Evolutionary conservation across 2,888 invertebrate species (phyloP).

Genomic region (Hypercompe scribonia): DNA sequence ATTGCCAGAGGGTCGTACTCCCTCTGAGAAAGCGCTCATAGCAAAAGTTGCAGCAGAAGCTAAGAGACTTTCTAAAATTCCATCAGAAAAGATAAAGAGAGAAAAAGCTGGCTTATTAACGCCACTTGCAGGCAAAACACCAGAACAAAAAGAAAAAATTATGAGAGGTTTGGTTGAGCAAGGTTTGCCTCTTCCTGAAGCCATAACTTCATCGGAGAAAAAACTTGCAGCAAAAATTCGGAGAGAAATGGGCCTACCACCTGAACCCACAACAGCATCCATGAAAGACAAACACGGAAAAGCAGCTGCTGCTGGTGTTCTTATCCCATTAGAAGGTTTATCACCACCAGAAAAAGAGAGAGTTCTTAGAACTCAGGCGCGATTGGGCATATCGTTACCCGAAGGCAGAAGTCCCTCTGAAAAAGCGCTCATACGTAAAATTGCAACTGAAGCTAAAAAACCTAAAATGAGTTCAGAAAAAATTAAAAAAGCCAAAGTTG

Average conservation of each 20-base stretch:
- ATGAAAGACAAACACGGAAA: not conserved
- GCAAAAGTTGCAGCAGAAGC: no score
- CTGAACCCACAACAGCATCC: not conserved
- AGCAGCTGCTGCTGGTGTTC: not conserved
- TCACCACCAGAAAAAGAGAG: not conserved
- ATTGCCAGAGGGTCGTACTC: no score
- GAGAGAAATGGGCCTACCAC: not conserved
- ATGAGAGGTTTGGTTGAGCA: slow-evolving; percentile 25
- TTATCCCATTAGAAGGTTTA: not conserved
- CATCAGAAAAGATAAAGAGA: no score
- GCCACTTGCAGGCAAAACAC: not conserved
- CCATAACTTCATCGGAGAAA: not conserved
- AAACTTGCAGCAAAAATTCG: not conserved
- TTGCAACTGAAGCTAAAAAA: slow-evolving; percentile 1
- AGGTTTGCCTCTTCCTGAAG: slow-evolving; percentile 38
- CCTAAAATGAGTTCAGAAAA: slow-evolving; percentile 53
- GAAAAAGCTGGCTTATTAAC: not conserved
- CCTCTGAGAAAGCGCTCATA: no score
- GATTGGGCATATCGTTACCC: not conserved
- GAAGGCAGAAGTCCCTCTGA: not conserved
- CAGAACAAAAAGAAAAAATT: slow-evolving; percentile 20
- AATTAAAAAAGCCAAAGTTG: slow-evolving; percentile 53
- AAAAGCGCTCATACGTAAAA: not conserved
- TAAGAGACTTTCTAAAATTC: no score
- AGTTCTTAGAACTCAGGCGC: not conserved